Base-by-base conservation (phyloP, 2,888 invertebrate genomes). In the Apamea epomidion region DNA sequence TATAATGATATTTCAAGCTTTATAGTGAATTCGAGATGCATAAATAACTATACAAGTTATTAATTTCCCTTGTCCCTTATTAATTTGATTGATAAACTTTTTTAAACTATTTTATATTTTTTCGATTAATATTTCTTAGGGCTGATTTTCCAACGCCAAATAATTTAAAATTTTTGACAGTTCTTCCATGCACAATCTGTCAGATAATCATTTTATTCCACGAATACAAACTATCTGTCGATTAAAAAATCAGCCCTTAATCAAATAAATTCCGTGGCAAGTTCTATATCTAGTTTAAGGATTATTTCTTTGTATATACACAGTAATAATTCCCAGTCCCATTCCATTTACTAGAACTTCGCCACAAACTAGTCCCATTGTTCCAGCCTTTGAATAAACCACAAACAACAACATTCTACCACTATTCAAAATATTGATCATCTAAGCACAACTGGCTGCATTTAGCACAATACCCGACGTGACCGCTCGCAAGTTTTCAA, bases 401-500 rank as follows among this genome's bases (percentile, higher is more conserved):
- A 76, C 76, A 74, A 78, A 58, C 83, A 74, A 80, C 85, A 83
- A 71, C 87, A 86, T 86, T 82, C 78, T 78, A 54, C 21, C 69
- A 77, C 80, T 86, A 86, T 86, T 86, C 86, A 76, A 86, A 84
- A 76, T 86, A 86, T 86, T 86, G 86, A 86, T 86, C 85, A 83
- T 86, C 86, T 86, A 83, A 86, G 80, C 86, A 71, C 86, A 86
- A 86, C 75, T 76, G 80, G 80, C 74, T 86, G 86, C 86, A 83
- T 83, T 78, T 86, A 83, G 83, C 80, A 86, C 87, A 86, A 86
- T 87, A 71, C 79, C 74, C 77, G 77, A 68, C 76, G 64, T 80
- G 76, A 67, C 72, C 80, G 60, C 65, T 77, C 75, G 71, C 85
- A 81, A 84, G 84, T 86, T 88, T 88, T 87, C 84, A 90, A 91